Evolutionary conservation across 2,888 invertebrate genomes (phyloP).

Genomic region (Philereme transversata): DNA sequence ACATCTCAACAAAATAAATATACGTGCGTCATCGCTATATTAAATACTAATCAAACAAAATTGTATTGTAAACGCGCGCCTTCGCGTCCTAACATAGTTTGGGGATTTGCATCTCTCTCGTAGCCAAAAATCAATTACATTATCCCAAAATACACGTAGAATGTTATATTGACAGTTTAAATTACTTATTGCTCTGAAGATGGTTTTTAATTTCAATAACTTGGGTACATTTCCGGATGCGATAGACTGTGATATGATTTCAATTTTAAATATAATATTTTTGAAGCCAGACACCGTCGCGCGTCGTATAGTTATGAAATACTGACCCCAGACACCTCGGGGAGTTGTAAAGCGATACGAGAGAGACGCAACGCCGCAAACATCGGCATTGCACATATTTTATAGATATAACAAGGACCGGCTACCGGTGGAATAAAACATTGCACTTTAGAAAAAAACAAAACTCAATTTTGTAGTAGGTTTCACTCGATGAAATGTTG

Average conservation of each 20-base stretch:
- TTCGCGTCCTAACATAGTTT: constrained; percentile 66
- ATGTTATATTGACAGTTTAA: neutral
- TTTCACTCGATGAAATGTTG: constrained; percentile 82
- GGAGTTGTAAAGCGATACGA: constrained; percentile 50
- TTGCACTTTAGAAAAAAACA: constrained; percentile 80
- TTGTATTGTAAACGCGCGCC: constrained; percentile 80
- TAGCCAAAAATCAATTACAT: neutral
- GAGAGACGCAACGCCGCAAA: constrained; percentile 57
- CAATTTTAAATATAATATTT: constrained; percentile 28
- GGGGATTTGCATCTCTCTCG: constrained; percentile 42
- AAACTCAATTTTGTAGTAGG: constrained; percentile 84
- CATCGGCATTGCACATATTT: constrained; percentile 71
- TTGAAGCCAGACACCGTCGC: constrained; percentile 21
- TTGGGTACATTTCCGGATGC: constrained; percentile 18
- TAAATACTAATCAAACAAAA: constrained; percentile 74
- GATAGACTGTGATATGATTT: constrained; percentile 24
- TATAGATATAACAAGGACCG: constrained; percentile 79
- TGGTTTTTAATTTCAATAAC: constrained; percentile 16
- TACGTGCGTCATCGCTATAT: constrained; percentile 63
- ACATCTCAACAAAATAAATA: constrained; percentile 65
- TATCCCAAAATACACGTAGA: neutral
- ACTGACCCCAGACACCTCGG: constrained; percentile 53
- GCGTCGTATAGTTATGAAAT: constrained; percentile 33
- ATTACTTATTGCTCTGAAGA: neutral
- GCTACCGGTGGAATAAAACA: constrained; percentile 82